Evolutionary conservation across 2,113 vertebrate genomes (phyloP).

Genomic region (Hippopotamus amphibius): DNA sequence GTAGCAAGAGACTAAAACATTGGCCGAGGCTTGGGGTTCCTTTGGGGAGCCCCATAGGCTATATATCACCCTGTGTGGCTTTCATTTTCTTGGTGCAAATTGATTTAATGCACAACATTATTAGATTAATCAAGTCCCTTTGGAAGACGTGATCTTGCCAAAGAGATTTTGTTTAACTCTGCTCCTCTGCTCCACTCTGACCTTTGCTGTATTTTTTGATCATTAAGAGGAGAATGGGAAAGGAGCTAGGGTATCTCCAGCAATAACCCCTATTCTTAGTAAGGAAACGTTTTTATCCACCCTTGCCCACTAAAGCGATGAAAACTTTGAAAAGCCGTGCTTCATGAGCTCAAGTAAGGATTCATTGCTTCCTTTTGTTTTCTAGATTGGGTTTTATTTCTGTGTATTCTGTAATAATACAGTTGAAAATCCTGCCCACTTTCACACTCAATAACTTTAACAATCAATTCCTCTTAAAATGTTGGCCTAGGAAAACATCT

Average conservation of each 20-base stretch:
- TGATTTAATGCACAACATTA: conserved; percentile 67
- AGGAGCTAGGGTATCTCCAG: accelerated
- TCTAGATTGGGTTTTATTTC: neutral
- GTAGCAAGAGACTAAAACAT: conserved; percentile 42
- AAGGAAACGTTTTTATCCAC: neutral
- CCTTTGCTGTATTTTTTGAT: neutral
- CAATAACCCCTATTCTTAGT: neutral
- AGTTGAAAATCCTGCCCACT: neutral
- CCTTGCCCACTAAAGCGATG: neutral
- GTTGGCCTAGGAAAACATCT: neutral
- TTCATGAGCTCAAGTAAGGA: neutral
- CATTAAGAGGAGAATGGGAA: neutral
- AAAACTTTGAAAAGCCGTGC: neutral
- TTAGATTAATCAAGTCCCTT: conserved; percentile 71
- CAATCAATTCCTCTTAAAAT: neutral
- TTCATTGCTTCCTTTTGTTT: neutral
- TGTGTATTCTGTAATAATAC: neutral
- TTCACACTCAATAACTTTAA: neutral
- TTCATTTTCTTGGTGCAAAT: conserved; percentile 77
- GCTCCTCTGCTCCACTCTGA: neutral
- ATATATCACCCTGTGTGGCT: conserved; percentile 67
- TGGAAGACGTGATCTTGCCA: conserved; percentile 63
- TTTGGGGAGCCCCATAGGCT: conserved; percentile 18
- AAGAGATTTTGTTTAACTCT: conserved; percentile 22
- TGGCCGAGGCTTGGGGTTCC: neutral